Base-by-base conservation (phyloP, 2,888 invertebrate species). In the Atherix ibis region DNA sequence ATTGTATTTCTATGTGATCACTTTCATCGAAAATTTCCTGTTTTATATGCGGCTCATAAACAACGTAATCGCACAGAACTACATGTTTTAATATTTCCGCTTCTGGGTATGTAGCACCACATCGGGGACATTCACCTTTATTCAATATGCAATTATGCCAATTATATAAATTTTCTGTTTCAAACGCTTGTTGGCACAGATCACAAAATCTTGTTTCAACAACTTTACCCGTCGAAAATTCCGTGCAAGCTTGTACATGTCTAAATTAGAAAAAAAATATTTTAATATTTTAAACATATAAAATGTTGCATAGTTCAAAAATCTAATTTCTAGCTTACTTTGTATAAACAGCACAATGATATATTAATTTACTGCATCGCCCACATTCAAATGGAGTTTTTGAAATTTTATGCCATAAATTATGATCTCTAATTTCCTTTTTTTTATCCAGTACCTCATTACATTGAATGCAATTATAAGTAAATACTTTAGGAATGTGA, bases 381-480 rank as follows among this genome's bases (percentile, higher is more conserved):
- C 52, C 50, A 40, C 70, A 70, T 32, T 47, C 45, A 47, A 67
- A 70, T 0, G 65, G 63, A 2, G 55, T 52, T 18, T 50, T 52
- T 2, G 54, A 52, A 4, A 47, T 43, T 18, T 48, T 49, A 45
- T 69, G 70, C 48, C 52, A 53, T 15, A 50, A 44, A 43, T 68
- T 68, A 40, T 70, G 70, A 0, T 51, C 42, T 4, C 49, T 45
- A 2, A 63, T 53, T 25, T 62, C 64, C 5, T 58, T 60, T 1
- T 40, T 18, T 0, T 52, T 53, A 0, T 41, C 14, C 40, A 67
- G 65, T 48, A 63, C 65, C 18, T 58, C 53, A 12, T 61, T 53
- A 39, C 70, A 70, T 0, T 66, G 59, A 38, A 64, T 60, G 46
- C 70, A 70, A 1, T 63, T 54, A 39, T 52, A 60, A 3, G 54